Evolutionary conservation across 1,140 invertebrate species (phyloP).

Genomic region (Bombus haemorrhoidalis): DNA sequence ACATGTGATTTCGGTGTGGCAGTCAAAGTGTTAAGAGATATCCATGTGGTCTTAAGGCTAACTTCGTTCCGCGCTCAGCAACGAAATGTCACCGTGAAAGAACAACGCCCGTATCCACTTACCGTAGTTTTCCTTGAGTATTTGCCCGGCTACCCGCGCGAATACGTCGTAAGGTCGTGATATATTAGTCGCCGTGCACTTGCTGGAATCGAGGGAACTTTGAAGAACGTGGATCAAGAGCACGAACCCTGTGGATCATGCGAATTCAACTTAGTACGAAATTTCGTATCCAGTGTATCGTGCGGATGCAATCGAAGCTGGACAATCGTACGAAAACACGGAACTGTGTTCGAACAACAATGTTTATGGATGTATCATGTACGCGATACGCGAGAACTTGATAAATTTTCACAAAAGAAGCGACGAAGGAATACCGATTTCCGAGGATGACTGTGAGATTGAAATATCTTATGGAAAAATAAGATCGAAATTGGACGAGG

Average conservation of each 20-base stretch:
- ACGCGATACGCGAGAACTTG: too few species aligned
- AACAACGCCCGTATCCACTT: constrained; percentile 63
- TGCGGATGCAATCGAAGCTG: too few species aligned
- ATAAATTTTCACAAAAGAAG: too few species aligned
- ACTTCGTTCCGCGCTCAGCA: neutral
- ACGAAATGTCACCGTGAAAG: constrained; percentile 56
- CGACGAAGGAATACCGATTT: too few species aligned
- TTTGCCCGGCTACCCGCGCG: constrained; percentile 25
- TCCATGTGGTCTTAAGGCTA: neutral
- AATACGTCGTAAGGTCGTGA: neutral
- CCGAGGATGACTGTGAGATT: too few species aligned
- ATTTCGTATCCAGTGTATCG: neutral
- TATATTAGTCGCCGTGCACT: constrained; percentile 16
- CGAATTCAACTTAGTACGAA: neutral
- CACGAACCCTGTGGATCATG: neutral
- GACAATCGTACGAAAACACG: too few species aligned
- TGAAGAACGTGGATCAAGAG: neutral
- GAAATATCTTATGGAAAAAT: too few species aligned
- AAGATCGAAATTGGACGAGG: too few species aligned
- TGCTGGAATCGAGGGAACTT: neutral
- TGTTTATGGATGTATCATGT: rapidly evolving
- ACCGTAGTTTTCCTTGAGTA: constrained; percentile 73
- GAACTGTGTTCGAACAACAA: too few species aligned
- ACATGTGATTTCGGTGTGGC: too few species aligned
- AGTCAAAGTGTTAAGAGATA: neutral